Evolutionary conservation across 2,797 vertebrate species (phyloP).

Genomic region (Hyperoplus lanceolatus): DNA sequence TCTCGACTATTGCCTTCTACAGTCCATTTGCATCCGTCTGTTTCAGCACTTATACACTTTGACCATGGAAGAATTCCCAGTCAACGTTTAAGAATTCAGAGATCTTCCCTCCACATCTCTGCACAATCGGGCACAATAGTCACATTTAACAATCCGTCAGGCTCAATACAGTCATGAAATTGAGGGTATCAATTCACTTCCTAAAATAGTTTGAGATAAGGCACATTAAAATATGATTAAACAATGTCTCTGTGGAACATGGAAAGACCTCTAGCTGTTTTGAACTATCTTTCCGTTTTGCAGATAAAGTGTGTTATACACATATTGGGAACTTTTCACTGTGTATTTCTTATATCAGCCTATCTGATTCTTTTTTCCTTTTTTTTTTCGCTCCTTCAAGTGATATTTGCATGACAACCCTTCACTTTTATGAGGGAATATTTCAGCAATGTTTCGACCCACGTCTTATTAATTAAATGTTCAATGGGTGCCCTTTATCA

Average conservation of each 20-base stretch:
- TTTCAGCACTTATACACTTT: slow-evolving; percentile 55
- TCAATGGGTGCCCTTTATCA: slow-evolving; percentile 9
- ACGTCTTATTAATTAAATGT: slow-evolving; percentile 24
- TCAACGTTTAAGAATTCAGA: slow-evolving; percentile 37
- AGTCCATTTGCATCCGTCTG: slow-evolving; percentile 58
- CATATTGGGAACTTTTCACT: slow-evolving; percentile 51
- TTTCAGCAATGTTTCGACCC: slow-evolving; percentile 40
- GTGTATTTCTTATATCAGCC: slow-evolving; percentile 44
- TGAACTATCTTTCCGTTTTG: slow-evolving; percentile 70
- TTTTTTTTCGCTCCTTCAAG: slow-evolving; percentile 39
- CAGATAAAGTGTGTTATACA: slow-evolving; percentile 73
- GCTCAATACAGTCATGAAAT: slow-evolving; percentile 44
- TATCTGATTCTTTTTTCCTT: slow-evolving; percentile 44
- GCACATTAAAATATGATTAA: slow-evolving; percentile 82
- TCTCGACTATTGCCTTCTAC: slow-evolving; percentile 22
- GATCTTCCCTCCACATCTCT: slow-evolving; percentile 39
- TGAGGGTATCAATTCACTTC: slow-evolving; percentile 70
- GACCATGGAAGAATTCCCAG: slow-evolving; percentile 59
- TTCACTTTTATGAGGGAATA: slow-evolving; percentile 27
- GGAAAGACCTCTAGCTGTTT: slow-evolving; percentile 79
- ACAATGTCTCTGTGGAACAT: slow-evolving; percentile 71
- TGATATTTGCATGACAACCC: slow-evolving; percentile 42
- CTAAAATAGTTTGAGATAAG: slow-evolving; percentile 82
- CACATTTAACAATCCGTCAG: slow-evolving; percentile 53
- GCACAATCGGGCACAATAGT: slow-evolving; percentile 55